Evolutionary conservation across 2,113 vertebrate genomes (phyloP), one percentile per base, ranked within the genome.

Genomic region (Tringa solitaria): DNA sequence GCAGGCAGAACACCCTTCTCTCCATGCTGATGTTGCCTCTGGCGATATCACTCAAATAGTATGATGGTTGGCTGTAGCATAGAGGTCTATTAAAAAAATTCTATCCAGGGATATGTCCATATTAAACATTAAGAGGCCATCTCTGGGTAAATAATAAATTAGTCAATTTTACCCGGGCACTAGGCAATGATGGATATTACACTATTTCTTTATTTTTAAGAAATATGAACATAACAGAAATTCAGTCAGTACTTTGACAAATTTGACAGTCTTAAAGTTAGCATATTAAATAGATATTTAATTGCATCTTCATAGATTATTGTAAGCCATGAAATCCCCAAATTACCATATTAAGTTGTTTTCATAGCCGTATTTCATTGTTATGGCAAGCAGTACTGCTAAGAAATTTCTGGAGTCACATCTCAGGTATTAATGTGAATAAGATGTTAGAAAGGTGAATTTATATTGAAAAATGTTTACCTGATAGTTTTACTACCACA

Each of bases 1-100:
- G 78, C 74, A 87, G 87, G 87, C 78, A 95, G 91, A 96, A 37
- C 80, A 81, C 35, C 63, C 88, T 87, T 30, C 74, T 82, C 65
- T 46, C 79, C 18, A 4, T 13, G 27, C 50, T 85, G 83, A 14
- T 67, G 46, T 69, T 80, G 54, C 82, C 87, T 88, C 75, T 85
- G 75, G 75, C 4, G 28, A 19, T 57, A 61, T 32, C 67, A 89
- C 37, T 90, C 72, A 65, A 57, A 39, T 1, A 32, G 20, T 30
- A 22, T 9, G 54, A 69, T 54, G 37, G 60, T 67, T 82, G 59
- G 51, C 65, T 94, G n/a, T 45, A 76, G 12, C 9, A 18, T 17
- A 37, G 53, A 69, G 21, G 20, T 63, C 35, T 69, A 27, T 39
- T 50, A 26, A 51, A 87, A 45, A 48, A 18, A 48, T 23, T 75